Base-by-base conservation (phyloP, 2,888 invertebrate species). In the Pherbina coryleti region DNA sequence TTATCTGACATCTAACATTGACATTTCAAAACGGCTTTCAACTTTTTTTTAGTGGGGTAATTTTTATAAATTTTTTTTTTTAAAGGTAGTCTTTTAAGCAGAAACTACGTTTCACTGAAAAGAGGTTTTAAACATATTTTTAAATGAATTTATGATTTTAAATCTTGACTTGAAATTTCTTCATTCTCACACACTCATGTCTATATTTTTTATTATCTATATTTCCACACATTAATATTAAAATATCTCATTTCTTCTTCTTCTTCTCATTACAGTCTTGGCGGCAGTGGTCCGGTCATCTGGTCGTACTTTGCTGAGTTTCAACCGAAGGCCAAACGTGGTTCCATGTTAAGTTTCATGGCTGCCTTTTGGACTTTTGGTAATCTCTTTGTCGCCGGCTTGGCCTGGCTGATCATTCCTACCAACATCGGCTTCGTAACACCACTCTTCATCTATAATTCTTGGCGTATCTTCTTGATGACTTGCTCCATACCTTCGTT, bases 271-370 rank as follows among this genome's bases (percentile, higher is more conserved):
- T 84, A 8, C 79, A 89, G 89, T 14, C 87, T 89, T 81, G 89
- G 89, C 79, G 89, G 89, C 78, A 89, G 89, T 78, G 89, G 97
- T 88, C 97, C 97, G 79, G 97, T 97, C 82, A 96, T 97, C 90
- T 97, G 97, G 96, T 96, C 97, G 28, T 97, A 97, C 90, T 97
- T 96, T 90, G 96, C 96, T 79, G 97, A 97, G 91, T 97, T 97
- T 90, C 97, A 97, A 90, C 97, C 97, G 77, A 96, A 96, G 90
- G 92, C 94, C 83, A 96, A 95, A 88, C 93, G 97, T 83, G 97
- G 97, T 73, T 95, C 96, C 75, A 97, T 97, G 97, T 91, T 97
- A 84, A 96, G 96, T 84, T 95, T 96, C 88, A 95, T 97, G 94
- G 97, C 97, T 78, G 97, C 97, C 74, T 97, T 97, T 90, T 97